A percentile compares a stretch with the other conserved stretches of the same genome.
These are phyloP conservation scores for Drosophila albomicans DNA, from an alignment of 1,140 invertebrate species.

Conservation along the genomic window DNA sequence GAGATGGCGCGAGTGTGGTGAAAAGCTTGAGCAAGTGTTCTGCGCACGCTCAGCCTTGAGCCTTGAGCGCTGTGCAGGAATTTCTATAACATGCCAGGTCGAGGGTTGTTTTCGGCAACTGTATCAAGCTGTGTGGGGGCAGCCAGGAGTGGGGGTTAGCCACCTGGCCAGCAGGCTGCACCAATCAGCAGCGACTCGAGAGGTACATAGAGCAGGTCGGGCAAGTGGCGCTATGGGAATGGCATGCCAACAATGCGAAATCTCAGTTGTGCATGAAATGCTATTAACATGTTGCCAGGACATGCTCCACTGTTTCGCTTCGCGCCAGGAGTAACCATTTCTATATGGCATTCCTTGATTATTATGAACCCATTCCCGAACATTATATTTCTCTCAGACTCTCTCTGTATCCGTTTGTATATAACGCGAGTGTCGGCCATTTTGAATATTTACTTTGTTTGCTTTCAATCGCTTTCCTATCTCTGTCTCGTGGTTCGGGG, in stretches of 20 bases:
- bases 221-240: slow-evolving; percentile 30
- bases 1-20: slow-evolving; percentile 62
- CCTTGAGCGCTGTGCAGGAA: slow-evolving; percentile 59
- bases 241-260: slow-evolving; percentile 66
- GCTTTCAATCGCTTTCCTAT: slow-evolving; percentile 42
- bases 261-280: slow-evolving; percentile 75
- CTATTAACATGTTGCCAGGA: slow-evolving; percentile 77
- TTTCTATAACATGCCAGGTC: slow-evolving; percentile 60
- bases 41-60: slow-evolving; percentile 62
- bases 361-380: background rate
- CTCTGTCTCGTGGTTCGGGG: slow-evolving; percentile 3
- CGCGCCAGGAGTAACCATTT: slow-evolving; percentile 8
- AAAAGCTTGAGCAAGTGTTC: slow-evolving; percentile 52
- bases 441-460: slow-evolving; percentile 76
- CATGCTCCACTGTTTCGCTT: slow-evolving; percentile 63
- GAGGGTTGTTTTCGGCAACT: slow-evolving; percentile 73
- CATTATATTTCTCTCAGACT: background rate
- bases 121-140: slow-evolving; percentile 49
- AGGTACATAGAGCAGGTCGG: background rate
- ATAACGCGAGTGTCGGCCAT: slow-evolving; percentile 70
- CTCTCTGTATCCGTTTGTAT: slow-evolving; percentile 7
- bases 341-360: slow-evolving; percentile 6
- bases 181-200: slow-evolving; percentile 57
- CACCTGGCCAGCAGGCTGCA: slow-evolving; percentile 51
- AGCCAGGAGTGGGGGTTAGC: slow-evolving; percentile 14